phyloP scores from a whole-genome alignment of 2,888 invertebrate species.

The Callyntrura sp. region DNA sequence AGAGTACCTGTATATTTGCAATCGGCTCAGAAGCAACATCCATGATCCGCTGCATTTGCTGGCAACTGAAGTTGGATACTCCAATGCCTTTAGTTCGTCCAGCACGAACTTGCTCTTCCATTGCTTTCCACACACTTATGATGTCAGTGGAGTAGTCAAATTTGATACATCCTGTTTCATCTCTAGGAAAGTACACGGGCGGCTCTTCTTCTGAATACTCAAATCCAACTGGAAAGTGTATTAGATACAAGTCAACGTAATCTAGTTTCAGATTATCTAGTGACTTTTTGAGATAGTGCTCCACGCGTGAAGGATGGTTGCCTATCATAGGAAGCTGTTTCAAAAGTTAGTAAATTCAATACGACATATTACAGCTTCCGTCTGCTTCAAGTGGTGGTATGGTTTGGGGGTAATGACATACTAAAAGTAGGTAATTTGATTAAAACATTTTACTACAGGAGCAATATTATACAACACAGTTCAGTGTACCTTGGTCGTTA shows the following conservation, averaged over 20 bases:
- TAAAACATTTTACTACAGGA: neutral
- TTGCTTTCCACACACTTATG: constrained; percentile 89
- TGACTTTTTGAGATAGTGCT: constrained; percentile 89
- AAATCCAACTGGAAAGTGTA: constrained; percentile 92
- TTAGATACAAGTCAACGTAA: constrained; percentile 93
- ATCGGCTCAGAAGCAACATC: constrained; percentile 88
- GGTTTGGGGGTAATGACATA: constrained; percentile 16
- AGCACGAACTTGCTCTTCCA: constrained; percentile 89
- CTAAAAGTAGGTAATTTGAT: too few relatives aligned
- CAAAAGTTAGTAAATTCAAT: neutral
- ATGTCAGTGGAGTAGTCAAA: constrained; percentile 87
- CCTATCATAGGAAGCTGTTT: constrained; percentile 89
- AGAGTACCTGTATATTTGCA: constrained; percentile 86
- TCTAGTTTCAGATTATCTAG: constrained; percentile 90
- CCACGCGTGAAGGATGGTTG: constrained; percentile 89
- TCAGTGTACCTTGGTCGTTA: constrained; percentile 91
- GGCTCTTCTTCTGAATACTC: constrained; percentile 87
- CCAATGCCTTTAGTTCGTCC: constrained; percentile 93
- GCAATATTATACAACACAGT: neutral
- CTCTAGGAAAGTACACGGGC: constrained; percentile 85
- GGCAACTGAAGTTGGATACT: constrained; percentile 92
- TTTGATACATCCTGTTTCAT: constrained; percentile 71
- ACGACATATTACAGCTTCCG: neutral
- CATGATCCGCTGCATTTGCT: constrained; percentile 90
- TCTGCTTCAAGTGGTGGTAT: neutral